Evolutionary conservation across 2,888 invertebrate species (phyloP).

Genomic region (Drosophila kuntzei): DNA sequence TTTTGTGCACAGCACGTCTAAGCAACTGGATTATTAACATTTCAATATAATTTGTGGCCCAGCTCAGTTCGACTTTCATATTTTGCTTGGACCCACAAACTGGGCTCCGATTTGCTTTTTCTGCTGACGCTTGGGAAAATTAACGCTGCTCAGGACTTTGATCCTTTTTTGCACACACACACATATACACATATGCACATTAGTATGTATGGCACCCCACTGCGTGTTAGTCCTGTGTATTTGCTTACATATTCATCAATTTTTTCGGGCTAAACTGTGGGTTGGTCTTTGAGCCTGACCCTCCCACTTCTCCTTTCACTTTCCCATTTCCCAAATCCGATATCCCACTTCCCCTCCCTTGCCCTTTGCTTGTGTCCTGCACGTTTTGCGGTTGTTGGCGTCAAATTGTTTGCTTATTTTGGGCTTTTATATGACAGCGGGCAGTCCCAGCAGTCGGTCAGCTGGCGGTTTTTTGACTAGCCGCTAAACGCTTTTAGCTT

Average conservation of each 20-base stretch:
- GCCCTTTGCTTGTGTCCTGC: constrained; percentile 36
- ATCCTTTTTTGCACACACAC: constrained; percentile 65
- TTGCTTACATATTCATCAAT: constrained; percentile 81
- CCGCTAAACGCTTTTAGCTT: constrained; percentile 77
- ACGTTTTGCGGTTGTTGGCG: constrained; percentile 77
- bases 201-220: constrained; percentile 53
- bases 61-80: constrained; percentile 48
- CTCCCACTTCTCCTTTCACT: not conserved
- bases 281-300: constrained; percentile 27
- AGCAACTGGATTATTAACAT: constrained; percentile 82
- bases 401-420: constrained; percentile 79
- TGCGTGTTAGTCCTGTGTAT: constrained; percentile 67
- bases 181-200: constrained; percentile 14
- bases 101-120: constrained; percentile 66
- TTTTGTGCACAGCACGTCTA: constrained; percentile 67
- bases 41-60: constrained; percentile 77
- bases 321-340: not conserved
- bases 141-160: constrained; percentile 78
- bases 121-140: constrained; percentile 78
- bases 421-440: constrained; percentile 74
- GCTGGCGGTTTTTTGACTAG: constrained; percentile 56
- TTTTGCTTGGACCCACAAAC: constrained; percentile 46
- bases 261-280: constrained; percentile 76
- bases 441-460: constrained; percentile 74
- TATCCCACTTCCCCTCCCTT: not conserved